These are phyloP conservation scores for Plotosus lineatus DNA, from an alignment of 2,113 vertebrate genomes.

Conservation along the genomic window DNA sequence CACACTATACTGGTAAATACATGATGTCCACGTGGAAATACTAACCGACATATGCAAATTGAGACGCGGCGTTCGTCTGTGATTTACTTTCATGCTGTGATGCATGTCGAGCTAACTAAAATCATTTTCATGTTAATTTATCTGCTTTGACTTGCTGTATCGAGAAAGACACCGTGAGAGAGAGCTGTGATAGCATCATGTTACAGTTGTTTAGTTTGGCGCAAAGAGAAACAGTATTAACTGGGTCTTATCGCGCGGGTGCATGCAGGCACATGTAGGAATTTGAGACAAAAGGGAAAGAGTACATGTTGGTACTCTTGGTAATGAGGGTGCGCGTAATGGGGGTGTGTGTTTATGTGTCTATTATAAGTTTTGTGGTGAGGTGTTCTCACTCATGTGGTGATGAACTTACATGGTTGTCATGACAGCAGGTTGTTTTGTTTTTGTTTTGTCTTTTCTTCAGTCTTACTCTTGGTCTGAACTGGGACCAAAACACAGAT, in stretches of 20 bases:
- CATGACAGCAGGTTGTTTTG: conserved; percentile 44
- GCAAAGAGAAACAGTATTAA: conserved; percentile 32
- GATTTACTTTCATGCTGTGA: neutral
- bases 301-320: neutral
- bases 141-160: neutral
- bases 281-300: neutral
- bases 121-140: neutral
- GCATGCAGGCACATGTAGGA: neutral
- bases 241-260: neutral
- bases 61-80: neutral
- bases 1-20: too few relatives aligned
- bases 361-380: conserved; percentile 30
- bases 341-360: neutral
- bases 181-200: conserved; percentile 14
- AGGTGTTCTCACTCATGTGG: conserved; percentile 37
- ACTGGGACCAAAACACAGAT: conserved; percentile 38
- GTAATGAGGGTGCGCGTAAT: neutral
- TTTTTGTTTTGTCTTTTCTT: conserved; percentile 23
- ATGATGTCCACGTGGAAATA: too few relatives aligned
- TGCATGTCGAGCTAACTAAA: neutral
- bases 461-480: conserved; percentile 28
- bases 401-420: conserved; percentile 30
- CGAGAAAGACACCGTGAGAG: neutral
- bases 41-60: too few relatives aligned
- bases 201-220: conserved; percentile 25